Evolutionary conservation across 1,140 invertebrate genomes (phyloP).

Genomic region (Drosophila ananassae): DNA sequence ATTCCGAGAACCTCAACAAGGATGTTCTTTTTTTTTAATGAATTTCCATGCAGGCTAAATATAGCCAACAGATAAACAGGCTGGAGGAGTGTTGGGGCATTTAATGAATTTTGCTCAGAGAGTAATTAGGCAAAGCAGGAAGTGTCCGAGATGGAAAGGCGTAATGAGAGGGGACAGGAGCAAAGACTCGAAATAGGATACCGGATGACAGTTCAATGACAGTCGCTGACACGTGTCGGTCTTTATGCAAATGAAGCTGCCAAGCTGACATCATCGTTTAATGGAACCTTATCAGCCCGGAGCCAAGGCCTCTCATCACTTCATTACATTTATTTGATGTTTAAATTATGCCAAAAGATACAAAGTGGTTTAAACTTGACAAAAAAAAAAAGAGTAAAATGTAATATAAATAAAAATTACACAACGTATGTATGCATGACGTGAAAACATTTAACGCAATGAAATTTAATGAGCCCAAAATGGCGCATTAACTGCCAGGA

Average conservation of each 20-base stretch:
- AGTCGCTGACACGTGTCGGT: slow-evolving; percentile 44
- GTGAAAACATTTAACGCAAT: slow-evolving; percentile 38
- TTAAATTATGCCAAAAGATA: slow-evolving; percentile 58
- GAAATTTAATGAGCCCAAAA: slow-evolving; percentile 72
- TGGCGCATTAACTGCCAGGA: slow-evolving; percentile 46
- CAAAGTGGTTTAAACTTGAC: slow-evolving; percentile 21
- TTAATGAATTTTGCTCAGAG: slow-evolving; percentile 57
- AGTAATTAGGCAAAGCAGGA: slow-evolving; percentile 56
- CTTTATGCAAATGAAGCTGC: slow-evolving; percentile 53
- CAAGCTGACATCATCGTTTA: slow-evolving; percentile 61
- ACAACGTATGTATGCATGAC: slow-evolving; percentile 21
- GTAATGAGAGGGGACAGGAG: slow-evolving; percentile 9
- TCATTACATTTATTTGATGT: slow-evolving; percentile 43
- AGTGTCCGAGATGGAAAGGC: slow-evolving; percentile 19
- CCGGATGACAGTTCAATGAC: slow-evolving; percentile 58
- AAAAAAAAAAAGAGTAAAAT: neutral
- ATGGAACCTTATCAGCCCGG: slow-evolving; percentile 36
- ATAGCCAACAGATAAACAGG: slow-evolving; percentile 44
- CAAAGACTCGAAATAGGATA: slow-evolving; percentile 13
- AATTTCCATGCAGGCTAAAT: slow-evolving; percentile 56
- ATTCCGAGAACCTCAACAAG: slow-evolving; percentile 33
- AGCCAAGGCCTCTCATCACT: slow-evolving; percentile 6
- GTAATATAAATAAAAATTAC: slow-evolving; percentile 41
- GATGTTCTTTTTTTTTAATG: slow-evolving; percentile 65
- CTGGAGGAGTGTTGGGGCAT: slow-evolving; percentile 39